Conservation (phyloP, 2,888 invertebrate species). For the Beris morrisii region DNA sequence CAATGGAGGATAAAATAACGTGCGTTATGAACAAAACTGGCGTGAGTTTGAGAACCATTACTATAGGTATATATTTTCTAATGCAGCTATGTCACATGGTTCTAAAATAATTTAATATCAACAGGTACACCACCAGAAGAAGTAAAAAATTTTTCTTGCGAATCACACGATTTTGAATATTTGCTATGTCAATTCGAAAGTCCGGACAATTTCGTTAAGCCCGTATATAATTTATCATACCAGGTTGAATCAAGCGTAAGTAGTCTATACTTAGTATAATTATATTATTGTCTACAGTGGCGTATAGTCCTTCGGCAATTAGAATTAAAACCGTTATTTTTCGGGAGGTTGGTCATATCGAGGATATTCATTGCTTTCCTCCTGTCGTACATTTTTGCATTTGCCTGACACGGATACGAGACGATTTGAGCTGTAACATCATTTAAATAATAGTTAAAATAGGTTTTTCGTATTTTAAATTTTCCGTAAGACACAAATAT, state of each 20-base stretch:
- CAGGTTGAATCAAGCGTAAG: conserved; percentile 39
- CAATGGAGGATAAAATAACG: conserved; percentile 28
- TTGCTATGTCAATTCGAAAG: conserved; percentile 75
- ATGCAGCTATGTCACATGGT: too few species aligned
- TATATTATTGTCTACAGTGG: too few species aligned
- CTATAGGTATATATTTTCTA: conserved; percentile 32
- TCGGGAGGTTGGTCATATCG: too few species aligned
- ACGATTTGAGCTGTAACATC: too few species aligned
- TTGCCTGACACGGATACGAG: too few species aligned
- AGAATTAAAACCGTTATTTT: too few species aligned
- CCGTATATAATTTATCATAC: conserved; percentile 61
- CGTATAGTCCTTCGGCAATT: too few species aligned
- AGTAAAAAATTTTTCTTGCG: conserved; percentile 72
- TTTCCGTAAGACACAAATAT: too few species aligned
- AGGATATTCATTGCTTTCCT: too few species aligned
- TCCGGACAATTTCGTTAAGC: conserved; percentile 62
- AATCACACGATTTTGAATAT: conserved; percentile 71
- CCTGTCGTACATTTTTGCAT: too few species aligned
- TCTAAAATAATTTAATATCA: conserved; percentile 5
- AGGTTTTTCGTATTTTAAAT: too few species aligned
- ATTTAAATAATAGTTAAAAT: too few species aligned
- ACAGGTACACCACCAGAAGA: conserved; percentile 62
- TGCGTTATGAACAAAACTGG: conserved; percentile 35
- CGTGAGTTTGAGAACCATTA: conserved; percentile 24
- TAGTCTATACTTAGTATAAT: background rate